These are phyloP conservation scores for Struthio camelus DNA, from an alignment of 2,113 vertebrate species.

Conservation along the genomic window DNA sequence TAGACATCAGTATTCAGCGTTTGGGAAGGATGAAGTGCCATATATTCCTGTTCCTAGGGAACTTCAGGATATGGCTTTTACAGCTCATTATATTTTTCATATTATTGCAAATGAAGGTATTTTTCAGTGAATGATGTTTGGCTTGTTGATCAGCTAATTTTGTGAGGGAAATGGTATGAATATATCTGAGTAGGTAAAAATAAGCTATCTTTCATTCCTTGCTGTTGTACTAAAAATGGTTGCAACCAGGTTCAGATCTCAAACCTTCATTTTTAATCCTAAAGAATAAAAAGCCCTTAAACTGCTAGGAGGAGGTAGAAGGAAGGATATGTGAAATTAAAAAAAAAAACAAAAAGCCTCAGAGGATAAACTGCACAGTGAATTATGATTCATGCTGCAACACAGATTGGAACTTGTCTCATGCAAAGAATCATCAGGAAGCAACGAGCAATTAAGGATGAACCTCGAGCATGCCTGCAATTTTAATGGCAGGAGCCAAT, in stretches of 20 bases:
- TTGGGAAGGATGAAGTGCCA: background rate
- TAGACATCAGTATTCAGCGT: background rate
- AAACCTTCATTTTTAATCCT: background rate
- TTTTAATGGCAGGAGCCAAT: conserved; percentile 34
- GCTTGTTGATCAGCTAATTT: background rate
- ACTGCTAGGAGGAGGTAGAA: background rate
- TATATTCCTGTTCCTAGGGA: background rate
- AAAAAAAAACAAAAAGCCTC: background rate
- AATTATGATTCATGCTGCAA: conserved; percentile 53
- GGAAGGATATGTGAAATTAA: background rate
- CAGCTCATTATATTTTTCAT: background rate
- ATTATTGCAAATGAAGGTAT: background rate
- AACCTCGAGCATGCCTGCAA: conserved; percentile 12
- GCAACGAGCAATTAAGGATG: conserved; percentile 28
- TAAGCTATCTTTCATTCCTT: background rate
- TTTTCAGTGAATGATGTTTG: background rate
- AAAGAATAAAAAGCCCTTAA: conserved; percentile 6
- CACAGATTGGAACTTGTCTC: conserved; percentile 26
- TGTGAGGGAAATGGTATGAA: background rate
- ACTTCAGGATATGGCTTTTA: background rate
- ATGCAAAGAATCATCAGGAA: conserved; percentile 33
- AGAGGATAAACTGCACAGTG: background rate
- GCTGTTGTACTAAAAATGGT: background rate
- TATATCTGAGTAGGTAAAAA: background rate
- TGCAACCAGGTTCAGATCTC: background rate